These are phyloP conservation scores for Lophotis ruficrista DNA, from an alignment of 2,113 vertebrate genomes.

Conservation along the genomic window DNA sequence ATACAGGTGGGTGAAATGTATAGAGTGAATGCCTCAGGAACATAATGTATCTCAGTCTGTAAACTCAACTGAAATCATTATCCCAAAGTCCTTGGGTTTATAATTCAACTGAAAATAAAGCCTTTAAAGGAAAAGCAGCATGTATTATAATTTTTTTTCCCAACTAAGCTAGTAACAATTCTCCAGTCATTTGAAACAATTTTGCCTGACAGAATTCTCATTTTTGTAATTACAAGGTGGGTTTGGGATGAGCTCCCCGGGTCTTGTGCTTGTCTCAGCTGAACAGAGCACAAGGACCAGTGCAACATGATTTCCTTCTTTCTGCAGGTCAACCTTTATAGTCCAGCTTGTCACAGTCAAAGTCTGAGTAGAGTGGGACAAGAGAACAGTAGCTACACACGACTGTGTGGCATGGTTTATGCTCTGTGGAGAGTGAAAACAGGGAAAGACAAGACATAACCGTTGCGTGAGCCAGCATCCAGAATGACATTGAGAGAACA, in stretches of 20 bases:
- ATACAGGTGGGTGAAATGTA: not conserved
- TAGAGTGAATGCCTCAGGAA: not conserved
- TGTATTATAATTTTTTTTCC: not conserved
- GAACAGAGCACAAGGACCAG: not conserved
- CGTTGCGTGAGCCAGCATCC: not conserved
- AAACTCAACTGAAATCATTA: not conserved
- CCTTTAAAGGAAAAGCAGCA: not conserved
- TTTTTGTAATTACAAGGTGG: not conserved
- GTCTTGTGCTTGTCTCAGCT: not conserved
- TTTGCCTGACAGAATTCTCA: not conserved
- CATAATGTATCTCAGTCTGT: accelerated
- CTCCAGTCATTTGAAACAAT: not conserved
- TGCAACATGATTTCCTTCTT: not conserved
- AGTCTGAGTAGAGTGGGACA: not conserved
- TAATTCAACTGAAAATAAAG: not conserved
- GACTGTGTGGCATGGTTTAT: not conserved
- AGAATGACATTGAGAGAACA: not conserved
- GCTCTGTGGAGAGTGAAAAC: not conserved
- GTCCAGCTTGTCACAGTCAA: not conserved
- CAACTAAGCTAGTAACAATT: not conserved
- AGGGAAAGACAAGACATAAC: not conserved
- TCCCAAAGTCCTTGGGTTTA: not conserved
- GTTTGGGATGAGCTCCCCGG: not conserved
- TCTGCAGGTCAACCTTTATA: not conserved
- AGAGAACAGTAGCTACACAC: not conserved